A percentile compares a stretch with the other conserved stretches of the same genome.
These are phyloP conservation scores for Amphiprion clarkii DNA, from an alignment of 2,797 vertebrate genomes.

Conservation along the genomic window DNA sequence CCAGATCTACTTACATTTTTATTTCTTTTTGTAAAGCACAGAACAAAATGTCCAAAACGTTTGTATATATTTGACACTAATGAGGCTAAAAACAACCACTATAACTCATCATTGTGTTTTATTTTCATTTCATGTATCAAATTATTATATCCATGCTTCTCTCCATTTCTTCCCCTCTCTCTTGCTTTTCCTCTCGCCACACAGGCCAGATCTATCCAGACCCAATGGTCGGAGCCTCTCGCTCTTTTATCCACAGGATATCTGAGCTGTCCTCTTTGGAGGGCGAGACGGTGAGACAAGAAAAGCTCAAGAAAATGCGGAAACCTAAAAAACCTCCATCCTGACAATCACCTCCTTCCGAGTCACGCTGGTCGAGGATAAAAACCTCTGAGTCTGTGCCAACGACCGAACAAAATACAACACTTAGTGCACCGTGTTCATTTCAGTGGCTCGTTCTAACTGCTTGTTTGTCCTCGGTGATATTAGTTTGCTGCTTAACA, in stretches of 20 bases:
- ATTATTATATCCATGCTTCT: too few relatives aligned
- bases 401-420: constrained; percentile 63
- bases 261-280: constrained; percentile 82
- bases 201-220: constrained; percentile 78
- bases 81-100: not conserved
- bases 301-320: constrained; percentile 79
- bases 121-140: not conserved
- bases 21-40: too few relatives aligned
- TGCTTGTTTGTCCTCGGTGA: constrained; percentile 71
- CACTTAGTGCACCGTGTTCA: constrained; percentile 41
- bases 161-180: not conserved
- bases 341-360: constrained; percentile 72
- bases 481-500: constrained; percentile 64
- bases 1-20: too few relatives aligned
- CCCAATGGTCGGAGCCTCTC: constrained; percentile 76
- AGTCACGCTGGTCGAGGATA: constrained; percentile 60
- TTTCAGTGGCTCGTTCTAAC: constrained; percentile 70
- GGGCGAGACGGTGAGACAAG: constrained; percentile 78
- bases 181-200: not conserved
- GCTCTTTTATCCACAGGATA: constrained; percentile 78
- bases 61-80: too few relatives aligned
- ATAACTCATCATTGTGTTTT: not conserved
- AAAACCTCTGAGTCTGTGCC: constrained; percentile 74
- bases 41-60: too few relatives aligned
- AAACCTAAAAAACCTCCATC: constrained; percentile 73